phyloP scores from a whole-genome alignment of 2,797 vertebrate genomes.

The Hafferia zeledoni region DNA sequence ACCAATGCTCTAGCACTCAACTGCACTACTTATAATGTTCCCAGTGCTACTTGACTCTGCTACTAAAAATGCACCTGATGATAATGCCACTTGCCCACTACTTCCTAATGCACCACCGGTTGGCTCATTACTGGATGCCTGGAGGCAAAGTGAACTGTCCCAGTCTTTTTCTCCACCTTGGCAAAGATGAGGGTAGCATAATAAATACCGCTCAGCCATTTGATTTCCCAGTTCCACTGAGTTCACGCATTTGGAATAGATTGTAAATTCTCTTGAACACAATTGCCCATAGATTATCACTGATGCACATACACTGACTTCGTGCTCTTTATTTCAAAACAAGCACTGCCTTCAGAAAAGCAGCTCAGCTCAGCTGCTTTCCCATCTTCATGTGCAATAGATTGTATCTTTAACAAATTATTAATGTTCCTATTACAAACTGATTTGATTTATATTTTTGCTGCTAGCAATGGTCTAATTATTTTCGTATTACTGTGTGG shows the following conservation, averaged over 20 bases:
- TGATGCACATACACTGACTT: slow-evolving; percentile 31
- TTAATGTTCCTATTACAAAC: slow-evolving; percentile 67
- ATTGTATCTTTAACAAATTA: slow-evolving; percentile 71
- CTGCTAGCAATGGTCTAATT: slow-evolving; percentile 69
- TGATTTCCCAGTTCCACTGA: slow-evolving; percentile 39
- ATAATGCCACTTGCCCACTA: slow-evolving; percentile 60
- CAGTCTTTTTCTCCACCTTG: slow-evolving; percentile 36
- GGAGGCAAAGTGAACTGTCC: slow-evolving; percentile 65
- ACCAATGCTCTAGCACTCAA: slow-evolving; percentile 49
- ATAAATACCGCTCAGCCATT: slow-evolving; percentile 50
- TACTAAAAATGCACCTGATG: slow-evolving; percentile 66
- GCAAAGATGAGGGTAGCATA: slow-evolving; percentile 52
- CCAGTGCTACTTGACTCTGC: slow-evolving; percentile 66
- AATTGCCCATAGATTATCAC: slow-evolving; percentile 32
- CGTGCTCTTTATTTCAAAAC: slow-evolving; percentile 45
- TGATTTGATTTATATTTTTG: slow-evolving; percentile 73
- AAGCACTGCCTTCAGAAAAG: slow-evolving; percentile 29
- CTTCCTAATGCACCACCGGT: slow-evolving; percentile 60
- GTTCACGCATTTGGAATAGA: slow-evolving; percentile 26
- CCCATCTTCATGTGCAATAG: slow-evolving; percentile 47
- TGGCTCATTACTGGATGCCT: slow-evolving; percentile 71
- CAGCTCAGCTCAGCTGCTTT: slow-evolving; percentile 41
- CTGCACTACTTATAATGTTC: slow-evolving; percentile 65
- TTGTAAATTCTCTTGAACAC: slow-evolving; percentile 44
- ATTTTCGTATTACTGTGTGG: slow-evolving; percentile 67